These are phyloP conservation scores for Drosophila mettleri DNA, from an alignment of 2,888 invertebrate species.

Conservation along the genomic window DNA sequence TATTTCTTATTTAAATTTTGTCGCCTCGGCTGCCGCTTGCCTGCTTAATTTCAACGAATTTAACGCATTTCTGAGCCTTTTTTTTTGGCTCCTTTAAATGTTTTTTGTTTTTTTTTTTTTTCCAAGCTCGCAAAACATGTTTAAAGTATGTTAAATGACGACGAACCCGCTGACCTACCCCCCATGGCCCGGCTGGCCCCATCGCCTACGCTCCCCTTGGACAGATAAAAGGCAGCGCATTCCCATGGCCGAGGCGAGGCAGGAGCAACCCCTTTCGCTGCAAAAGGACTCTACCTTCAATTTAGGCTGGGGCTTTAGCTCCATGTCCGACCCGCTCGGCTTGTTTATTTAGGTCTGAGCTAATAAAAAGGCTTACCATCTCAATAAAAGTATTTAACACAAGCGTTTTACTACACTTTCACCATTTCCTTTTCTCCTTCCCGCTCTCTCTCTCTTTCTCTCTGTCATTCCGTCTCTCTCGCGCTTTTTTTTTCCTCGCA, in stretches of 20 bases:
- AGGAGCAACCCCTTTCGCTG: slow-evolving; percentile 26
- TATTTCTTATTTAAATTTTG: slow-evolving; percentile 41
- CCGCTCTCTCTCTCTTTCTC: background rate
- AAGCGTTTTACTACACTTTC: slow-evolving; percentile 83
- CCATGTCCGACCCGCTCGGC: slow-evolving; percentile 51
- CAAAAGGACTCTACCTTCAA: slow-evolving; percentile 4
- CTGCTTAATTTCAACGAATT: slow-evolving; percentile 64
- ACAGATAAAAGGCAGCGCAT: slow-evolving; percentile 63
- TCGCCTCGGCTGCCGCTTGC: slow-evolving; percentile 27
- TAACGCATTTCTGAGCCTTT: slow-evolving; percentile 56
- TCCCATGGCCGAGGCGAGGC: slow-evolving; percentile 13
- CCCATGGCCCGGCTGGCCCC: slow-evolving; percentile 3
- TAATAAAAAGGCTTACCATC: slow-evolving; percentile 84
- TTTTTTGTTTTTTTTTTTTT: too few species aligned
- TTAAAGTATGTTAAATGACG: slow-evolving; percentile 78
- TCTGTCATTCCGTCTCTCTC: too few species aligned
- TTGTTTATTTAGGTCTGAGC: slow-evolving; percentile 81
- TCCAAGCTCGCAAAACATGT: slow-evolving; percentile 67
- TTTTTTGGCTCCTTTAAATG: slow-evolving; percentile 23
- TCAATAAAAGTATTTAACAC: slow-evolving; percentile 85
- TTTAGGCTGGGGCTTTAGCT: slow-evolving; percentile 32
- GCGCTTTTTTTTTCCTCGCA: slow-evolving; percentile 13
- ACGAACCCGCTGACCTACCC: slow-evolving; percentile 20
- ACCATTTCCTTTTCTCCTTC: slow-evolving; percentile 61
- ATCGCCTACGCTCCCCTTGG: slow-evolving; percentile 46